A percentile compares a stretch with the other conserved stretches of the same genome.
Conservation (phyloP, 2,888 invertebrate species). For the Drosophila prostipennis region DNA sequence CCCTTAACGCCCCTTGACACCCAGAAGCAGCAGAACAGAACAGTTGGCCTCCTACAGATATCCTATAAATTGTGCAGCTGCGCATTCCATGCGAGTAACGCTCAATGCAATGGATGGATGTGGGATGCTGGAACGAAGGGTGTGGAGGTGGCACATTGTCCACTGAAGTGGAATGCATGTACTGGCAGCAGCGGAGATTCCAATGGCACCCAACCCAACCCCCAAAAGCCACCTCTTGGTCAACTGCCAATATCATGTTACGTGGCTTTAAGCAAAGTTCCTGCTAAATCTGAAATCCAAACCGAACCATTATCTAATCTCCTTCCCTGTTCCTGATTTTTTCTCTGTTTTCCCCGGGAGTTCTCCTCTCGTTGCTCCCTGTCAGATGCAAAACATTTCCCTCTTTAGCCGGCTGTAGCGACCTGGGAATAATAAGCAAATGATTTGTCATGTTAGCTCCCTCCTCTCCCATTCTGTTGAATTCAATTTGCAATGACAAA, state of each 20-base stretch:
- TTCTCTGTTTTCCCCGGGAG: conserved; percentile 2
- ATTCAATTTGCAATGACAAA: conserved; percentile 44
- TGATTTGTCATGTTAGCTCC: conserved; percentile 67
- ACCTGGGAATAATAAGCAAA: conserved; percentile 55
- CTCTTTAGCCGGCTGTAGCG: conserved; percentile 13
- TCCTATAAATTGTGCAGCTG: conserved; percentile 74
- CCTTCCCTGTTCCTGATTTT: neutral
- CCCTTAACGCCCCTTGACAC: conserved; percentile 8
- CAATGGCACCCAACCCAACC: neutral
- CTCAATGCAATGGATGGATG: conserved; percentile 41
- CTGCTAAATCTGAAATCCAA: conserved; percentile 17
- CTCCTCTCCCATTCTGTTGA: conserved; percentile 15
- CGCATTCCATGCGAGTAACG: conserved; percentile 71
- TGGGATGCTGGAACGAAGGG: conserved; percentile 1
- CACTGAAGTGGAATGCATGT: conserved; percentile 58
- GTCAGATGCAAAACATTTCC: conserved; percentile 32
- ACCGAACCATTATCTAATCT: conserved; percentile 54
- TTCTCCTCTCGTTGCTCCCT: conserved; percentile 1
- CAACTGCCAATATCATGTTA: conserved; percentile 60
- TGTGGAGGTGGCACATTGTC: conserved; percentile 47
- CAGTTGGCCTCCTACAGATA: conserved; percentile 35
- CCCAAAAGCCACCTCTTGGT: conserved; percentile 46
- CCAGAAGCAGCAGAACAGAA: conserved; percentile 6
- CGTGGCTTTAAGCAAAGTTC: conserved; percentile 45
- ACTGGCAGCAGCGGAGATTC: conserved; percentile 34